phyloP scores from a whole-genome alignment of 2,888 invertebrate species.

The Onchidella celtica region DNA sequence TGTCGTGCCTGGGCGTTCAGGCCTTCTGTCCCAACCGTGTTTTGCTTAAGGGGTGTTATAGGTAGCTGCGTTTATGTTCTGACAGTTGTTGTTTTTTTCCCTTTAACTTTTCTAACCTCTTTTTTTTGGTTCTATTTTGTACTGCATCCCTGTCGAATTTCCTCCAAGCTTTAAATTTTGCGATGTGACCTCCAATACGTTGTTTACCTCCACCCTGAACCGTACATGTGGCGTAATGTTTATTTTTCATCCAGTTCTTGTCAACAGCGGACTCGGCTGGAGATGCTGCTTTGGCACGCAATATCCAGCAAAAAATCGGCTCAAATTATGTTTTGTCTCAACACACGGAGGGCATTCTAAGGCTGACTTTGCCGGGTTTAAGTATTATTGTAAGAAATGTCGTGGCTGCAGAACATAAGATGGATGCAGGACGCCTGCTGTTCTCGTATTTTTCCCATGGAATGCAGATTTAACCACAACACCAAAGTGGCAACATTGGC shows the following conservation, averaged over 20 bases:
- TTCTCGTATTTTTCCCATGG: no score
- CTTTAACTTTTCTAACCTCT: background rate
- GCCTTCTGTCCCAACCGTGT: no score
- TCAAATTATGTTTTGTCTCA: background rate
- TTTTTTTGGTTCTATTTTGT: background rate
- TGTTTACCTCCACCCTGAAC: background rate
- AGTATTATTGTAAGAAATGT: background rate
- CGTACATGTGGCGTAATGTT: background rate
- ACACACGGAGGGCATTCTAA: background rate
- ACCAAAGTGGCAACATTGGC: no score
- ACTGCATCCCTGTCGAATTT: background rate
- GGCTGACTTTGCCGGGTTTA: background rate
- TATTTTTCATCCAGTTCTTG: background rate
- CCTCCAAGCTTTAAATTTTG: no score
- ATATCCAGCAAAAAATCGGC: background rate
- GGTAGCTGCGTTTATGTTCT: no score
- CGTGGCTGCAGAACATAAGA: no score
- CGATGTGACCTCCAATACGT: background rate
- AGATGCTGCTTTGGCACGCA: background rate
- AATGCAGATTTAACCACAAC: no score
- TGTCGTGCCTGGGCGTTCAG: no score
- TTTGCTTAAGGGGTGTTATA: no score
- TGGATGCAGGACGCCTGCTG: no score
- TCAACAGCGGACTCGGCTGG: background rate
- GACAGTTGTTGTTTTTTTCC: background rate